Evolutionary conservation across 2,888 invertebrate species (phyloP).

Genomic region (Drosophila trichaetosa): DNA sequence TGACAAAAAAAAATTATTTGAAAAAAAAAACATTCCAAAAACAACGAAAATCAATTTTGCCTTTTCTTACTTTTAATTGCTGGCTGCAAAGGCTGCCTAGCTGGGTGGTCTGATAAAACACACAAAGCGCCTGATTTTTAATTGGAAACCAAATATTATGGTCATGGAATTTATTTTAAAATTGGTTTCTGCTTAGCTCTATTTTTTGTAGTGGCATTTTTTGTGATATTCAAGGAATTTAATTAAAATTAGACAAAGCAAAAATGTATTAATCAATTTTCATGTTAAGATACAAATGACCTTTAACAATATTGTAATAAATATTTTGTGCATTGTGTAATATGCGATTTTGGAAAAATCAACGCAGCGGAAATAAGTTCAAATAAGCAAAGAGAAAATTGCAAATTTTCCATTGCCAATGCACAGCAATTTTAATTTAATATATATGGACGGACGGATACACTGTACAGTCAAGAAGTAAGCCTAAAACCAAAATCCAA

Average conservation of each 20-base stretch:
- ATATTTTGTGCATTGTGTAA: conserved; percentile 21
- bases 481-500: conserved; percentile 8
- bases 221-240: conserved; percentile 48
- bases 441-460: conserved; percentile 6
- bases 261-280: conserved; percentile 38
- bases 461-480: conserved; percentile 11
- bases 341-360: conserved; percentile 12
- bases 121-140: conserved; percentile 60
- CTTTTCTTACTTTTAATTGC: conserved; percentile 80
- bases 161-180: conserved; percentile 48
- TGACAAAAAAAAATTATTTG: conserved; percentile 60
- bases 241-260: conserved; percentile 62
- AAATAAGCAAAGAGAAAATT: conserved; percentile 38
- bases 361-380: conserved; percentile 27
- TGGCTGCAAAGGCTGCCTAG: conserved; percentile 12
- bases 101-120: conserved; percentile 22
- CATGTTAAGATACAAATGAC: conserved; percentile 11
- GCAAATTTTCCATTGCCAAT: conserved; percentile 32
- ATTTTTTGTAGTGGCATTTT: conserved; percentile 14
- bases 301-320: conserved; percentile 26
- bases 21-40: conserved; percentile 23
- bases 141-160: conserved; percentile 74
- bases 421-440: conserved; percentile 46
- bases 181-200: conserved; percentile 12
- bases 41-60: conserved; percentile 68